phyloP scores from a whole-genome alignment of 2,888 invertebrate species.

The Caenorhabditis macrosperma region DNA sequence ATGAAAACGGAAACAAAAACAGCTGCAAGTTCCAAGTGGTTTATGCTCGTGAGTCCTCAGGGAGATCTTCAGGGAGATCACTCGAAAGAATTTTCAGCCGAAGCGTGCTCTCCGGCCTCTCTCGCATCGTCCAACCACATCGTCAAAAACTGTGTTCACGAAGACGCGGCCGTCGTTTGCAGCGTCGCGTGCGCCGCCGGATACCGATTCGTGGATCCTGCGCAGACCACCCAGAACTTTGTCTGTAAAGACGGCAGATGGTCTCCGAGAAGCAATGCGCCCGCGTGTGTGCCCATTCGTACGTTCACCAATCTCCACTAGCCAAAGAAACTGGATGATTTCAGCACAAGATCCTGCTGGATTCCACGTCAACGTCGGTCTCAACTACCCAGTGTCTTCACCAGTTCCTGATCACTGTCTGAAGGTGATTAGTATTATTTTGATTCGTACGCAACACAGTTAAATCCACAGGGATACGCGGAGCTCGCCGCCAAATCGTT shows the following conservation, averaged over 20 bases:
- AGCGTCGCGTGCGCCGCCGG: conserved; percentile 81
- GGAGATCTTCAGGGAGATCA: too few species aligned
- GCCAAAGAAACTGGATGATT: conserved; percentile 42
- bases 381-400: conserved; percentile 74
- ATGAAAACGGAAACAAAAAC: conserved; percentile 78
- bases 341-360: conserved; percentile 79
- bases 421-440: conserved; percentile 63
- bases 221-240: conserved; percentile 62
- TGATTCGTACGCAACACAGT: too few species aligned
- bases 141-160: conserved; percentile 81
- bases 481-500: conserved; percentile 74
- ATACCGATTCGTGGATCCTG: conserved; percentile 75
- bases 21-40: conserved; percentile 80
- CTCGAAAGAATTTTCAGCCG: conserved; percentile 77
- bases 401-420: conserved; percentile 76
- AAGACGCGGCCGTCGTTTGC: conserved; percentile 85
- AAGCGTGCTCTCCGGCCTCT: conserved; percentile 92
- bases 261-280: conserved; percentile 91
- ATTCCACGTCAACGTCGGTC: conserved; percentile 77
- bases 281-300: conserved; percentile 95
- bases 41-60: conserved; percentile 71
- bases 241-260: conserved; percentile 84
- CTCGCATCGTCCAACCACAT: conserved; percentile 91
- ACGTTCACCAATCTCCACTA: not conserved
- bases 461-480: conserved; percentile 72